Conservation (phyloP, 2,797 vertebrate genomes). For the Hyperoplus lanceolatus region DNA sequence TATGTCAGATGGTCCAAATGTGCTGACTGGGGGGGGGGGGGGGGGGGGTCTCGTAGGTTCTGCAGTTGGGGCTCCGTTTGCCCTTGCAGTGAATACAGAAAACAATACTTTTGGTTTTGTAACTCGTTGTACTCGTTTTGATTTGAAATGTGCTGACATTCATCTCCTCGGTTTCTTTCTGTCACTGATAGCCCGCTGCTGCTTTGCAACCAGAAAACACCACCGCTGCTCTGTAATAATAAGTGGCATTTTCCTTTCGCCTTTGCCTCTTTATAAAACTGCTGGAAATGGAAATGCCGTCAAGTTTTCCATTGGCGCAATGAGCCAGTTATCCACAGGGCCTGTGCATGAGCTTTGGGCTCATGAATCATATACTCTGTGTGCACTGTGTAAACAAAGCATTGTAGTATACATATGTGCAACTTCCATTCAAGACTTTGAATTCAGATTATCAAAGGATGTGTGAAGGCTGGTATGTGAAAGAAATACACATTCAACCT, state of each 20-base stretch:
- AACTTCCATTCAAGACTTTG: not conserved
- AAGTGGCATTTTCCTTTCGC: slow-evolving; percentile 47
- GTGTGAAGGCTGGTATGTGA: not conserved
- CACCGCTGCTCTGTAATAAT: slow-evolving; percentile 46
- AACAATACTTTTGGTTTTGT: not conserved
- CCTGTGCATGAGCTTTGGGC: slow-evolving; percentile 30
- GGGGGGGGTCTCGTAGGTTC: slow-evolving; percentile 21
- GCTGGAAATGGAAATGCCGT: slow-evolving; percentile 72
- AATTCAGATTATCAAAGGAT: not conserved
- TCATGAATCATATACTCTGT: slow-evolving; percentile 46
- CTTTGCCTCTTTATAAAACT: slow-evolving; percentile 37
- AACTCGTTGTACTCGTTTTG: not conserved
- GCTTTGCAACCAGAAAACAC: slow-evolving; percentile 42
- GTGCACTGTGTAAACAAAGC: slow-evolving; percentile 38
- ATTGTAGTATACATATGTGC: not conserved
- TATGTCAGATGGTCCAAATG: slow-evolving; percentile 59
- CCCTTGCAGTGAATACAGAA: slow-evolving; percentile 48
- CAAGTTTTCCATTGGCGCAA: slow-evolving; percentile 67
- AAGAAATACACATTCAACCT: not conserved
- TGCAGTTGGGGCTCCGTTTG: slow-evolving; percentile 25
- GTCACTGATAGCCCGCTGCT: slow-evolving; percentile 48
- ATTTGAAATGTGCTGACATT: slow-evolving; percentile 53
- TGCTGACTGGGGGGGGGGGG: slow-evolving; percentile 48
- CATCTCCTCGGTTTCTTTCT: slow-evolving; percentile 34
- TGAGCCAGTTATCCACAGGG: slow-evolving; percentile 48